These are phyloP conservation scores for Alfaro cultratus DNA, from an alignment of 2,797 vertebrate species.

Conservation along the genomic window DNA sequence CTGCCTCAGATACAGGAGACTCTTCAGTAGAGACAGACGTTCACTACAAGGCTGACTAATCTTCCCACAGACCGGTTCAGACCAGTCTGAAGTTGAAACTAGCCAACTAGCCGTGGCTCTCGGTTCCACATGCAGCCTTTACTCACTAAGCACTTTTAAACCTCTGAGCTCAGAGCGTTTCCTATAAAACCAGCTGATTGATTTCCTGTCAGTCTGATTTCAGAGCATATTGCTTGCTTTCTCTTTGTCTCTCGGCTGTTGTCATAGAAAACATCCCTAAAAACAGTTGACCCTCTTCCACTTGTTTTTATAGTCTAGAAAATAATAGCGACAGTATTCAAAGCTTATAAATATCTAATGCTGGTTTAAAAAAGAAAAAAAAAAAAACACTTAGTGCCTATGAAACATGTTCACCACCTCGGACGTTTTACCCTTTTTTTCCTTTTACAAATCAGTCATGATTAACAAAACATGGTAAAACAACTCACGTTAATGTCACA, in stretches of 20 bases:
- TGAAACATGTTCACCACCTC: background rate
- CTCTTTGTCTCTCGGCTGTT: background rate
- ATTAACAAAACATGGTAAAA: background rate
- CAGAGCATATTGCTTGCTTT: background rate
- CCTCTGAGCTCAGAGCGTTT: conserved; percentile 49
- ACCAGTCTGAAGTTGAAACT: conserved; percentile 61
- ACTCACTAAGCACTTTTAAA: conserved; percentile 52
- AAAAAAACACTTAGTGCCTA: no score
- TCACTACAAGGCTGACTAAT: conserved; percentile 52
- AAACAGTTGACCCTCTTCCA: background rate
- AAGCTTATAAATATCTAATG: background rate
- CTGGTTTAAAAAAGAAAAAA: background rate
- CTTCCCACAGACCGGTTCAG: conserved; percentile 63
- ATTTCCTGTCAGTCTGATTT: conserved; percentile 13
- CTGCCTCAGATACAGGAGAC: conserved; percentile 24
- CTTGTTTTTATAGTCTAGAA: background rate
- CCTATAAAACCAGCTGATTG: conserved; percentile 18
- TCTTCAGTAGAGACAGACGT: conserved; percentile 34
- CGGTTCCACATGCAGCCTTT: conserved; percentile 48
- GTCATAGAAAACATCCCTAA: background rate
- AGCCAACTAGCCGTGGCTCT: conserved; percentile 24
- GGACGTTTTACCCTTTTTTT: background rate
- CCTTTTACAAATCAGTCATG: background rate
- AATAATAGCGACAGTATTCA: background rate
- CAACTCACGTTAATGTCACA: background rate